Evolutionary conservation across 2,797 vertebrate species (phyloP), one percentile per base, ranked within the genome.

Genomic region (Pipistrellus kuhlii): DNA sequence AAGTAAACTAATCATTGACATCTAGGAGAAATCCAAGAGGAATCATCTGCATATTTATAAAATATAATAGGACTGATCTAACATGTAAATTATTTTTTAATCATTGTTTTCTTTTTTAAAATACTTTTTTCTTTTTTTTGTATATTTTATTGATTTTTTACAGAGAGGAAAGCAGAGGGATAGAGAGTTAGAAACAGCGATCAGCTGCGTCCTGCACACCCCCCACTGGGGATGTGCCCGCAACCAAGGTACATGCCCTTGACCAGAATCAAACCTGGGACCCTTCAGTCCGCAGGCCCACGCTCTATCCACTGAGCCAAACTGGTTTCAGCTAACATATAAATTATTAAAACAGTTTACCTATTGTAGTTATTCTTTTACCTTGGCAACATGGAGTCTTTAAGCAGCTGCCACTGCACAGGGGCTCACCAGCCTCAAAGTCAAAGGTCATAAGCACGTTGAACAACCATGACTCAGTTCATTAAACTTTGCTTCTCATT

Each of bases 301-400:
- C 6, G 38, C 38, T 38, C 38, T 38, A 41, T 6, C 6, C 38
- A 41, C 38, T 41, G 38, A 41, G 38, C 38, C 38, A 41, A 41
- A 41, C 38, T 41, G 38, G 38, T 41, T 41, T 41, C 38, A 7
- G 38, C 38, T 41, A 38, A 38, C 38, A 38, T 38, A 35, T 69
- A 91, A 87, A 84, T 75, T 80, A 73, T 85, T 93, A 75, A 93
- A 44, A 84, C 20, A 44, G 13, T 48, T 41, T 41, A 41, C 38
- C 38, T 41, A 41, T 41, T 41, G 38, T 7, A 41, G 38, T 41
- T 41, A 41, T 41, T 41, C 38, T 41, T 41, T 87, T 27, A 35
- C 46, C 15, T 32, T 85, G 41, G 23, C 38, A 41, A 41, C 78
- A 41, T 2, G 48, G n/a, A 83, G 5, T 21, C 69, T 17, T 48